Base-by-base conservation (phyloP, 2,888 invertebrate genomes). In the Leptinotarsa juncta region DNA sequence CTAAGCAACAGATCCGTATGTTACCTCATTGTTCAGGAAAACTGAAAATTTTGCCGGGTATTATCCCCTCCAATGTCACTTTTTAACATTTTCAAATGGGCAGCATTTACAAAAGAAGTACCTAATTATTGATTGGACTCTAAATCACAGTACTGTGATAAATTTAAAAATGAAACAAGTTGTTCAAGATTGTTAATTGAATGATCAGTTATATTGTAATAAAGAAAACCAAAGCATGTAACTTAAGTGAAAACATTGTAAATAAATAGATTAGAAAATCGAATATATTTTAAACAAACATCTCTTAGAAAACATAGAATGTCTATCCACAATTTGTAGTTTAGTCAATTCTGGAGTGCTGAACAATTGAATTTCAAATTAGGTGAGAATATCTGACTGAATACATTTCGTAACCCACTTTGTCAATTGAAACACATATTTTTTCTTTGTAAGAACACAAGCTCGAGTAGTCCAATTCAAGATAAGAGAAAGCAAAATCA, bases 91-190 rank as follows among this genome's bases (percentile, higher is more conserved):
- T 53, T n/a, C 53, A 5, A 53, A 57, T 57, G 7, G 14, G 4
- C 15, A 57, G 32, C 32, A 42, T 42, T 10, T 42, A 42, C 42
- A 42, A 42, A 42, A 42, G 42, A 10, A 42, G 42, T 42, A 42
- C 42, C 10, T 10, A 18, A 23, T 20, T 14, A 18, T 15, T 23
- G 57, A 14, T 20, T 57, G 20, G n/a, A 57, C 14, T 57, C 20
- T 57, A 15, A 42, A 62, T 62, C 62, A 62, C 62, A 42, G 16
- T n/a, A 62, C 62, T 62, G 62, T 62, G 62, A 62, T 62, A 62
- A 10, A 26, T 62, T 62, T 42, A 5, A 42, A 62, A 32, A 62
- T n/a, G 32, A 62, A 62, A 26, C 16, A 18, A n/a, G 62, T 62
- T 32, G 32, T 32, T 32, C 7, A 32, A 32, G 32, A 32, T 32